These are phyloP conservation scores for Mastacembelus armatus DNA, from an alignment of 2,797 vertebrate species.

Conservation along the genomic window DNA sequence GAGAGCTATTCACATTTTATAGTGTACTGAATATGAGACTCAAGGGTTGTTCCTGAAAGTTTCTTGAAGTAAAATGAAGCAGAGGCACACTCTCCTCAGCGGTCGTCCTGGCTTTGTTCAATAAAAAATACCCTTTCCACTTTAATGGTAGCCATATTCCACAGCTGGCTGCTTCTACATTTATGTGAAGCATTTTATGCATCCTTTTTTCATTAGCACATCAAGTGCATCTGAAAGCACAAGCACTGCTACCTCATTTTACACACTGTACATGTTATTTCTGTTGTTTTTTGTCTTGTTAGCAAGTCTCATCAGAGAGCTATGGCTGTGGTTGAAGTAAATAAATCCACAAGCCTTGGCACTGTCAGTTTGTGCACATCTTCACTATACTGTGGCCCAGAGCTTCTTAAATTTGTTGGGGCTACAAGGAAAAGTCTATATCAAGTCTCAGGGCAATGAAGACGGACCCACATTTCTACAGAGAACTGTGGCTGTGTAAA, in stretches of 20 bases:
- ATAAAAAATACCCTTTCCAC: slow-evolving; percentile 60
- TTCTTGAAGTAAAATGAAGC: slow-evolving; percentile 45
- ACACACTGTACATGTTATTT: slow-evolving; percentile 29
- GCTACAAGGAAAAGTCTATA: slow-evolving; percentile 8
- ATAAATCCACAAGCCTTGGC: slow-evolving; percentile 23
- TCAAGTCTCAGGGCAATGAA: slow-evolving; percentile 9
- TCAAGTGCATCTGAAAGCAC: slow-evolving; percentile 55
- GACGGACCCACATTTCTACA: not conserved
- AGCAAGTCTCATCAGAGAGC: slow-evolving; percentile 14
- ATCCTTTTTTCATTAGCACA: slow-evolving; percentile 65
- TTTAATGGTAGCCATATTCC: slow-evolving; percentile 65
- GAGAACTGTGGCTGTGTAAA: not conserved
- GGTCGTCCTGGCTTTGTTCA: slow-evolving; percentile 54
- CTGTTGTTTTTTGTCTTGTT: slow-evolving; percentile 16
- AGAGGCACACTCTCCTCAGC: slow-evolving; percentile 9
- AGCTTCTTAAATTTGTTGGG: slow-evolving; percentile 25
- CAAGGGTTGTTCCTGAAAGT: slow-evolving; percentile 39
- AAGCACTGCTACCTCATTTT: slow-evolving; percentile 27
- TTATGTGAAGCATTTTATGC: slow-evolving; percentile 64
- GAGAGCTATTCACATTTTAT: slow-evolving; percentile 56
- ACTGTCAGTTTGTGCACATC: not conserved
- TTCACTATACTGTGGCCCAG: not conserved
- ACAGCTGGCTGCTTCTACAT: slow-evolving; percentile 65
- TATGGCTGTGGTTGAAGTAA: slow-evolving; percentile 1
- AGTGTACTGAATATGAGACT: slow-evolving; percentile 42